These are phyloP conservation scores for Drosophila pandora DNA, from an alignment of 1,140 invertebrate species.

Conservation along the genomic window DNA sequence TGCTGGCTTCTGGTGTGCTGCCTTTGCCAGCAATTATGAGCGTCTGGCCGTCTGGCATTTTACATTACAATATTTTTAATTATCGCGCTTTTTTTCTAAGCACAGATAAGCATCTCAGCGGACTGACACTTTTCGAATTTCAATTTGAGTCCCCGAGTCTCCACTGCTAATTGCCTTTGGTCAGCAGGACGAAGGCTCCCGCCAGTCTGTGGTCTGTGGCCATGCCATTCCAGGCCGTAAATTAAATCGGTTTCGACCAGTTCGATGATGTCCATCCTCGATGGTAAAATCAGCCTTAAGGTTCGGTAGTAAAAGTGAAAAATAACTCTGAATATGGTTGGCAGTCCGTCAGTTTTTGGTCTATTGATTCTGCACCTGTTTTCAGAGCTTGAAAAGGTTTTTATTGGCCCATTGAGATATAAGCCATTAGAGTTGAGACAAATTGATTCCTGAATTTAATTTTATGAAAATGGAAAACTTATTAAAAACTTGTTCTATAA, in stretches of 20 bases:
- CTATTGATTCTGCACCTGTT: slow-evolving; percentile 73
- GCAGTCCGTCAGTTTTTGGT: slow-evolving; percentile 34
- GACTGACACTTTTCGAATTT: slow-evolving; percentile 51
- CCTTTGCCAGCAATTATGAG: slow-evolving; percentile 68
- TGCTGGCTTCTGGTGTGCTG: slow-evolving; percentile 9
- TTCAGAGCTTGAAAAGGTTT: slow-evolving; percentile 7
- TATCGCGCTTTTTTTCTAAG: slow-evolving; percentile 50
- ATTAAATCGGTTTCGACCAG: slow-evolving; percentile 43
- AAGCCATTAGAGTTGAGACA: background rate
- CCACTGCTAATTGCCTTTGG: slow-evolving; percentile 62
- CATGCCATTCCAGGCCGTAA: slow-evolving; percentile 46
- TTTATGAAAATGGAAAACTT: too few species aligned
- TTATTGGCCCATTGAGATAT: slow-evolving; percentile 21
- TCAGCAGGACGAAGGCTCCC: slow-evolving; percentile 42
- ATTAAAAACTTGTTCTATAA: too few species aligned
- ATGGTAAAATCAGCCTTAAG: background rate
- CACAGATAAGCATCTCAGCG: slow-evolving; percentile 41
- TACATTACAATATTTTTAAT: slow-evolving; percentile 62
- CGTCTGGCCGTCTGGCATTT: slow-evolving; percentile 68
- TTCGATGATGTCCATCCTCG: slow-evolving; percentile 16
- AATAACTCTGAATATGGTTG: slow-evolving; percentile 48
- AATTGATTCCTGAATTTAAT: background rate
- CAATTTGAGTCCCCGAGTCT: slow-evolving; percentile 57
- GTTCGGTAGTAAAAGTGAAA: slow-evolving; percentile 75
- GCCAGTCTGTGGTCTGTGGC: slow-evolving; percentile 13